Percentiles rank a stretch among this genome's conserved stretches.
Conservation (phyloP, 2,113 vertebrate genomes). For the Callipepla squamata region DNA sequence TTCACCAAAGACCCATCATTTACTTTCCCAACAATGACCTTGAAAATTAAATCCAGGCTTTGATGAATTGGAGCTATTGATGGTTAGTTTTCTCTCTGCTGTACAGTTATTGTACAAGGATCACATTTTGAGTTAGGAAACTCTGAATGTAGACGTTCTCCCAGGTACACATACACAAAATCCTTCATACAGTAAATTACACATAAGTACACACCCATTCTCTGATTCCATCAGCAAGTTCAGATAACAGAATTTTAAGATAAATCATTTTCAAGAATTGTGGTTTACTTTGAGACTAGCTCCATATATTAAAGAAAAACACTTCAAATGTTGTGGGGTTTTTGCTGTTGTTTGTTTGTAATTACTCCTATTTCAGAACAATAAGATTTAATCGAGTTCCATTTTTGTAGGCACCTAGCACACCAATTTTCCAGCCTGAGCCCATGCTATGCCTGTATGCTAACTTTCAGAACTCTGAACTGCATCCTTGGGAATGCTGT, state of each 20-base stretch:
- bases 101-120: neutral
- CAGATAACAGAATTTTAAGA: neutral
- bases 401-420: neutral
- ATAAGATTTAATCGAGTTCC: neutral
- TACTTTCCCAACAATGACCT: conserved; percentile 37
- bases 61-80: neutral
- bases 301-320: neutral
- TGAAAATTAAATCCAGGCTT: conserved; percentile 35
- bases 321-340: neutral
- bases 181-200: neutral
- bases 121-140: neutral
- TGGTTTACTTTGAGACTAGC: neutral
- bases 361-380: neutral
- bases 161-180: neutral
- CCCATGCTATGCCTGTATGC: neutral
- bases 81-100: neutral
- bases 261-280: neutral
- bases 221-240: neutral
- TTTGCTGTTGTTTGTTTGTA: neutral
- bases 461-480: conserved; percentile 14
- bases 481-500: conserved; percentile 25
- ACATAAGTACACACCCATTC: neutral
- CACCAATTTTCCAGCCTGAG: neutral
- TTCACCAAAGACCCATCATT: neutral
- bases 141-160: neutral